Base-by-base conservation (phyloP, 2,888 invertebrate genomes). In the Beris chalybata region DNA sequence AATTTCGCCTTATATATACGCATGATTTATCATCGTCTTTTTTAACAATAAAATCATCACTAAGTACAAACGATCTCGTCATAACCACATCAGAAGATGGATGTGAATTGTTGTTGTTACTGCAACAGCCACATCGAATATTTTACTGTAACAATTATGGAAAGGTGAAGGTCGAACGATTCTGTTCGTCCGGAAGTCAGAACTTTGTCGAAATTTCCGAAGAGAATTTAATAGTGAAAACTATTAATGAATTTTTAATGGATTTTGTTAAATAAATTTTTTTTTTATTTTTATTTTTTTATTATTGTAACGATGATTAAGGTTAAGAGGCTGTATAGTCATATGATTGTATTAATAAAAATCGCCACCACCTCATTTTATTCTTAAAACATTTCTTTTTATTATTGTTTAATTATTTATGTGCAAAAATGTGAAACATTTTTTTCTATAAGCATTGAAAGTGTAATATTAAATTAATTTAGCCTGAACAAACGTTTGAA, bases 51-150 rank as follows among this genome's bases (percentile, higher is more conserved):
- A 65, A 74, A 57, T 70, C 72, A 38, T 73, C 77, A 5, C 70
- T 77, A 13, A 76, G 74, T 66, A 77, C 76, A 1, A 76, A 76
- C 4, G 76, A 80, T 70, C 76, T 78, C 69, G 54, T 79, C 5
- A 73, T 80, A 22, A 67, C 78, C 0, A 75, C 74, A 29, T 73
- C 76, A 0, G 15, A 65, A 7, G 70, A 70, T 13, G 73, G 75
- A 11, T 75, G 76, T 43, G 80, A 80, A 67, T 72, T 77, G 6
- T 29, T 65, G 13, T 12, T 65, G n/a, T 30, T 52, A 9, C 38
- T 43, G 30, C 52, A 65, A 6, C 57, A 65, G 31, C 65, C 65
- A 22, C 57, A 57, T 50, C 43, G 43, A 22, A 48, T 65, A 44
- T 57, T 57, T 43, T 32, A 45, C 13, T 47, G n/a, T 11, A 44